phyloP scores from a whole-genome alignment of 2,797 vertebrate genomes.

The Epinephelus malabaricus region DNA sequence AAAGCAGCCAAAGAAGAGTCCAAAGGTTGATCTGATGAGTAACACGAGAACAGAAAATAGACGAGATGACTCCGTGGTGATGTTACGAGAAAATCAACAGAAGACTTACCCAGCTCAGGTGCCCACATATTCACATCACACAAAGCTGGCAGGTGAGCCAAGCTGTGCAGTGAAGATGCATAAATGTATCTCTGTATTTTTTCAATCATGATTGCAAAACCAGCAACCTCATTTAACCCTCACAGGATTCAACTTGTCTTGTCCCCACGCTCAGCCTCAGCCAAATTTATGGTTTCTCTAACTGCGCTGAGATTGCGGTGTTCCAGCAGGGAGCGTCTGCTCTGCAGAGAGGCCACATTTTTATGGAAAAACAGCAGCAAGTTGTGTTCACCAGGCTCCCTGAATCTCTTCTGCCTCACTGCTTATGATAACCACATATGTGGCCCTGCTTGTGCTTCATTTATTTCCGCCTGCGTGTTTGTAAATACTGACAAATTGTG shows the following conservation, averaged over 20 bases:
- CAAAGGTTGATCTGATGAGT: conserved; percentile 22
- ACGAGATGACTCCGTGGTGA: conserved; percentile 2
- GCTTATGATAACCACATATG: conserved; percentile 58
- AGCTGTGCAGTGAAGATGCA: background rate
- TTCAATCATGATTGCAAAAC: too few relatives aligned
- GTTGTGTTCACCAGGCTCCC: conserved; percentile 14
- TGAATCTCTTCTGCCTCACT: conserved; percentile 56
- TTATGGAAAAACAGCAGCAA: background rate
- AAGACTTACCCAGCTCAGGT: background rate
- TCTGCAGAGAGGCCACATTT: conserved; percentile 13
- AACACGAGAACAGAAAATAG: conserved; percentile 30
- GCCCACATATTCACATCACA: conserved; percentile 3
- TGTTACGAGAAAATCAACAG: background rate
- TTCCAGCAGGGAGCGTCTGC: conserved; percentile 18
- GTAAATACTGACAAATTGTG: conserved; percentile 39
- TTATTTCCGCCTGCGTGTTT: conserved; percentile 43
- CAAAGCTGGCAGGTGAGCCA: conserved; percentile 1
- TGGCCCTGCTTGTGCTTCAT: conserved; percentile 48
- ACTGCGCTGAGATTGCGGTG: conserved; percentile 13
- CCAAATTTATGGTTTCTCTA: conserved; percentile 16
- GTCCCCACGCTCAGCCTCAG: background rate
- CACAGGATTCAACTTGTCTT: background rate
- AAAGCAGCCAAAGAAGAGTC: conserved; percentile 5
- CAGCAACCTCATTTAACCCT: conserved; percentile 5
- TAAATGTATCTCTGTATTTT: too few relatives aligned